phyloP scores from a whole-genome alignment of 2,888 invertebrate genomes.

The Sarcophaga variegata region DNA sequence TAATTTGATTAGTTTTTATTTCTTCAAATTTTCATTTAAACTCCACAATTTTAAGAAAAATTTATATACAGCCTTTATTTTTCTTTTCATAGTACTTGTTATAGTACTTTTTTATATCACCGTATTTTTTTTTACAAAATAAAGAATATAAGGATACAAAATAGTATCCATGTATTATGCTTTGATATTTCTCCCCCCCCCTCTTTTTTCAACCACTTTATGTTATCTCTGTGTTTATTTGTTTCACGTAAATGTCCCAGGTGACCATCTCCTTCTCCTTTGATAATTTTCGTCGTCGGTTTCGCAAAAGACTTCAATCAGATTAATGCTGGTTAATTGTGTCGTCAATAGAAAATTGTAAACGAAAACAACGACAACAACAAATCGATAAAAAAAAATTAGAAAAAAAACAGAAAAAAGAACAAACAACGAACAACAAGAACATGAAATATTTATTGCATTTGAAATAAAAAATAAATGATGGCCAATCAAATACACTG shows the following conservation, averaged over 20 bases:
- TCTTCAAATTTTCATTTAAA: too few species aligned
- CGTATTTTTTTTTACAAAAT: too few species aligned
- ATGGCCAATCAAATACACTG: constrained; percentile 29
- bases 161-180: too few species aligned
- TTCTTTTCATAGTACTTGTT: too few species aligned
- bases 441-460: constrained; percentile 54
- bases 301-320: constrained; percentile 72
- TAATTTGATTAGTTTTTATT: too few species aligned
- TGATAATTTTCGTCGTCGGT: constrained; percentile 69
- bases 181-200: too few species aligned
- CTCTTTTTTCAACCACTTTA: too few species aligned
- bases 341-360: constrained; percentile 72
- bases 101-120: too few species aligned
- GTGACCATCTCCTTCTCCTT: constrained; percentile 67
- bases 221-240: too few species aligned
- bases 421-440: background rate
- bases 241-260: constrained; percentile 28
- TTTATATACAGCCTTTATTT: too few species aligned
- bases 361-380: background rate
- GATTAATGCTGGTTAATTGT: constrained; percentile 76
- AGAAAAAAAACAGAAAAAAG: background rate
- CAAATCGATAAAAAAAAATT: constrained; percentile 12
- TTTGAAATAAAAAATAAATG: constrained; percentile 36
- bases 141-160: too few species aligned
- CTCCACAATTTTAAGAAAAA: too few species aligned